These are phyloP conservation scores for Xestia sexstrigata DNA, from an alignment of 2,888 invertebrate species.

Conservation along the genomic window DNA sequence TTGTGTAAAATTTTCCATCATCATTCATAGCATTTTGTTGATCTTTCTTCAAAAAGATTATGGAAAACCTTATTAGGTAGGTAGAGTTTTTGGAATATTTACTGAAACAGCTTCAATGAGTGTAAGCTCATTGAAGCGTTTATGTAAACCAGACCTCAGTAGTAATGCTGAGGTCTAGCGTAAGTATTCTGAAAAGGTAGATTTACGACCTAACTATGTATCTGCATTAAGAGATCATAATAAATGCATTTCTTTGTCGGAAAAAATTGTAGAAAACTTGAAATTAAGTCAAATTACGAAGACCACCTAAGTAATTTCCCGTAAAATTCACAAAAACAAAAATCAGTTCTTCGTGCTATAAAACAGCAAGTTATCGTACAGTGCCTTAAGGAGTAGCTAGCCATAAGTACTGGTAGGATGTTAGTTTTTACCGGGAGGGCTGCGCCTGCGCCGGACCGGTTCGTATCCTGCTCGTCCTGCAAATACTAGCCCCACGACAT, in stretches of 20 bases:
- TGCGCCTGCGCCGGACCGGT: conserved; percentile 77
- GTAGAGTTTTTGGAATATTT: no score
- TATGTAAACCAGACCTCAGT: no score
- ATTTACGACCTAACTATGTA: no score
- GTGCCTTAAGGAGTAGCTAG: conserved; percentile 60
- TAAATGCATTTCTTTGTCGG: not conserved
- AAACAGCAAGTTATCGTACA: conserved; percentile 43
- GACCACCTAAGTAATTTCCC: not conserved
- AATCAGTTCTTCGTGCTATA: conserved; percentile 23
- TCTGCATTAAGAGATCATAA: not conserved
- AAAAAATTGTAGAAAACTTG: not conserved
- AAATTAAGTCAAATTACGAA: not conserved
- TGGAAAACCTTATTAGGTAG: not conserved
- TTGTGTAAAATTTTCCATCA: conserved; percentile 6
- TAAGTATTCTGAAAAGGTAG: no score
- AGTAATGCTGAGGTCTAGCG: no score
- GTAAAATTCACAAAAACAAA: conserved; percentile 19
- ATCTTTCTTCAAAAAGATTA: not conserved
- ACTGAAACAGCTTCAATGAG: no score
- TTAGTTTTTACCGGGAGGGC: conserved; percentile 78
- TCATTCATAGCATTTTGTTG: not conserved
- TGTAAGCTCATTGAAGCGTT: no score
- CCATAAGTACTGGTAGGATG: conserved; percentile 71
- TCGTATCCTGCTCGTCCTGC: conserved; percentile 83
- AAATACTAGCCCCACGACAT: conserved; percentile 78